These are phyloP conservation scores for Lamproptera curius DNA, from an alignment of 2,888 invertebrate species.

Conservation along the genomic window DNA sequence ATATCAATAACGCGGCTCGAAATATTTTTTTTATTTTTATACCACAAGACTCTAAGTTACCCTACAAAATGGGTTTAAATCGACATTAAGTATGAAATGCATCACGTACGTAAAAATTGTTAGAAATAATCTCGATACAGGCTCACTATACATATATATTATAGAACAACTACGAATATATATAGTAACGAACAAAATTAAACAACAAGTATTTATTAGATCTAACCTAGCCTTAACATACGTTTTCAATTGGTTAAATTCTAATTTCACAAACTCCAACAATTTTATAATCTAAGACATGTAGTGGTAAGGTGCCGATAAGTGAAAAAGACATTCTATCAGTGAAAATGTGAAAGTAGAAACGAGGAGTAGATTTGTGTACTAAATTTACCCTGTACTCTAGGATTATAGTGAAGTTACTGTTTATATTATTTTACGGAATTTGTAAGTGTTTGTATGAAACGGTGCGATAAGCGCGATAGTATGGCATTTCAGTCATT, in stretches of 20 bases:
- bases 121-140: conserved; percentile 40
- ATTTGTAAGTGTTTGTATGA: conserved; percentile 34
- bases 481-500: conserved; percentile 59
- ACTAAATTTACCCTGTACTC: conserved; percentile 77
- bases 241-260: conserved; percentile 53
- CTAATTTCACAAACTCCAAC: conserved; percentile 67
- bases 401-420: conserved; percentile 71
- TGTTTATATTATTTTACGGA: conserved; percentile 49
- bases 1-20: conserved; percentile 78
- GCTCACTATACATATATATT: conserved; percentile 35
- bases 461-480: conserved; percentile 36
- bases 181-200: conserved; percentile 31
- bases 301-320: conserved; percentile 65
- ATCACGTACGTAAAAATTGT: conserved; percentile 39
- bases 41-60: conserved; percentile 63
- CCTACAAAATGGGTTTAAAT: conserved; percentile 69
- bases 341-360: conserved; percentile 68
- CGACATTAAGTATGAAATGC: conserved; percentile 45
- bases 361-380: conserved; percentile 62
- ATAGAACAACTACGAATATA: conserved; percentile 39
- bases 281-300: conserved; percentile 60
- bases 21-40: conserved; percentile 67
- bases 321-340: conserved; percentile 67
- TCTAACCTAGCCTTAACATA: conserved; percentile 61
- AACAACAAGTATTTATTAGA: conserved; percentile 37